These are phyloP conservation scores for Coreius guichenoti DNA, from an alignment of 2,797 vertebrate genomes.

Conservation along the genomic window DNA sequence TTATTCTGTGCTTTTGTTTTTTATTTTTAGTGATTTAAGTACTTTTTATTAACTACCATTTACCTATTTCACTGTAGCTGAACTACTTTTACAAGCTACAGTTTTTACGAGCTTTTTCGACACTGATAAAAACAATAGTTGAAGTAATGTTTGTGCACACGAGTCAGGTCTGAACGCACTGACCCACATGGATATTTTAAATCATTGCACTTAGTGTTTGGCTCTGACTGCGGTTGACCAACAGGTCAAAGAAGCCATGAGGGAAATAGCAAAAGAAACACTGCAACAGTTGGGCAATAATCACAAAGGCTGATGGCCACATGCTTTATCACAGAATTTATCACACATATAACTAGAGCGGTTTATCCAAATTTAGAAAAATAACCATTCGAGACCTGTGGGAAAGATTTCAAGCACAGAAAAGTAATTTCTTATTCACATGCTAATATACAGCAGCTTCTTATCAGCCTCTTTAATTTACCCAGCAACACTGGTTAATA, in stretches of 20 bases:
- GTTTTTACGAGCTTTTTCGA: neutral
- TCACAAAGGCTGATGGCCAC: neutral
- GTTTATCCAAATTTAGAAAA: neutral
- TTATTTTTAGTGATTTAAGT: too few species aligned
- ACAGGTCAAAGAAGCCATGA: conserved; percentile 18
- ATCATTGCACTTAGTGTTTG: neutral
- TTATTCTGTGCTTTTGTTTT: neutral
- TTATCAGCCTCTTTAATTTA: neutral
- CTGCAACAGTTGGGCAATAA: conserved; percentile 7
- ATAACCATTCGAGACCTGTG: neutral
- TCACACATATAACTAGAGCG: neutral
- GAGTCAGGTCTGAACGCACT: neutral
- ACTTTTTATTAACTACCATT: neutral
- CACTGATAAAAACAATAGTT: neutral
- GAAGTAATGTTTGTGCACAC: neutral
- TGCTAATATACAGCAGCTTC: neutral
- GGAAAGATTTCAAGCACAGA: neutral
- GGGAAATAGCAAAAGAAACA: neutral
- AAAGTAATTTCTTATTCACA: neutral
- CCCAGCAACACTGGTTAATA: neutral
- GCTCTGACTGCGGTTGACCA: conserved; percentile 22
- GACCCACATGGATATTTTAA: neutral
- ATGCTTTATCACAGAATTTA: neutral
- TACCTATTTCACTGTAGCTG: neutral
- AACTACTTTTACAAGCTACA: neutral